Evolutionary conservation across 2,888 invertebrate genomes (phyloP).

Genomic region (Andrena minutula): DNA sequence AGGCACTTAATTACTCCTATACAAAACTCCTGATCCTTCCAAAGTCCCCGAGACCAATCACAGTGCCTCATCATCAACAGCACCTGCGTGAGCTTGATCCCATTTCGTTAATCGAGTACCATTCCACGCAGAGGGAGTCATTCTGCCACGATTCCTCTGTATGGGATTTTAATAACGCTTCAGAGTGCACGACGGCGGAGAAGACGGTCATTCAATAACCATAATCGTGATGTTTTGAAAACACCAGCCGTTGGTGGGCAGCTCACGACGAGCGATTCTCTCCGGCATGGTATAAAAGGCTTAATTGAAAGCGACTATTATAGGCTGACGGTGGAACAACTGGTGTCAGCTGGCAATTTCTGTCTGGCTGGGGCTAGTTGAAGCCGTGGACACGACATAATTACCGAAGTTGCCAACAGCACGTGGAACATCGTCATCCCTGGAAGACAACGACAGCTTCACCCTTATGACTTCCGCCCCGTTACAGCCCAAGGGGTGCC

Average conservation of each 20-base stretch:
- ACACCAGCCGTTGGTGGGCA: constrained; percentile 18
- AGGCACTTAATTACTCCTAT: too few species aligned
- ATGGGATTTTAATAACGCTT: constrained; percentile 34
- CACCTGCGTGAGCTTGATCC: constrained; percentile 30
- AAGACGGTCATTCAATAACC: constrained; percentile 37
- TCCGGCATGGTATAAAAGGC: constrained; percentile 54
- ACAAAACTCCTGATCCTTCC: too few species aligned
- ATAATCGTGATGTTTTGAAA: constrained; percentile 48
- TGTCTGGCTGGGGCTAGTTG: constrained; percentile 66
- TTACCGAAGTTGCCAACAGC: constrained; percentile 73
- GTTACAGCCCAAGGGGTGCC: constrained; percentile 36
- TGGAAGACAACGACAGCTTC: constrained; percentile 65
- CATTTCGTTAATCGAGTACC: constrained; percentile 32
- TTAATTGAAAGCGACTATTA: constrained; percentile 65
- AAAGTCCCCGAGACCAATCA: constrained; percentile 20
- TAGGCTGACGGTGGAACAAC: constrained; percentile 27
- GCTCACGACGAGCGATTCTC: constrained; percentile 22
- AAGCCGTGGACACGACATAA: constrained; percentile 73
- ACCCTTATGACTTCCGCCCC: constrained; percentile 68
- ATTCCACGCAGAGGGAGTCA: background rate
- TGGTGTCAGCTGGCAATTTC: constrained; percentile 70
- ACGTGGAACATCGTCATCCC: constrained; percentile 56
- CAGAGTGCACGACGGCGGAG: background rate
- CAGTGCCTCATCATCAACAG: constrained; percentile 30
- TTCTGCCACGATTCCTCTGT: background rate